phyloP scores from a whole-genome alignment of 1,140 invertebrate species.

The Euschistus heros region DNA sequence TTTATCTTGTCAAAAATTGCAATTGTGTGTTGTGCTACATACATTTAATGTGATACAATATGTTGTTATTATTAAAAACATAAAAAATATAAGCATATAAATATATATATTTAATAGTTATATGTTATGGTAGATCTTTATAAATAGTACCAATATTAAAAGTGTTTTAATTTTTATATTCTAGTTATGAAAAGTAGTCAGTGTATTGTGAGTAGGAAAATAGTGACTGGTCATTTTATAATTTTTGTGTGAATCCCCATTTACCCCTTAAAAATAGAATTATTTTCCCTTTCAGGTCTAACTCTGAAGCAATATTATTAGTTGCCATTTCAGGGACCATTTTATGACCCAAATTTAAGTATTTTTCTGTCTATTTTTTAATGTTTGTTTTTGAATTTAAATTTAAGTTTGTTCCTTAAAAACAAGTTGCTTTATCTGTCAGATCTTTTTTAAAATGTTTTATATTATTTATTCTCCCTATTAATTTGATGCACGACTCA shows the following conservation, averaged over 20 bases:
- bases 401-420: no score
- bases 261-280: not conserved
- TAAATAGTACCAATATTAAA: not conserved
- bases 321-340: constrained; percentile 6
- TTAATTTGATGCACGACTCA: no score
- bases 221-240: not conserved
- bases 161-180: constrained; percentile 1
- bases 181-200: no score
- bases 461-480: no score
- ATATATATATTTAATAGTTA: constrained; percentile 6
- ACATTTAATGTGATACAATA: constrained; percentile 5
- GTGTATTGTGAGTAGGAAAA: not conserved
- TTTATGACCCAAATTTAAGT: not conserved
- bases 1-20: not conserved
- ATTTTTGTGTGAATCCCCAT: not conserved
- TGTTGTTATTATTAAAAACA: constrained; percentile 5
- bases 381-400: no score
- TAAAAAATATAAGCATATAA: not conserved
- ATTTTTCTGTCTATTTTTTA: no score
- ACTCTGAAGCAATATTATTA: constrained; percentile 3
- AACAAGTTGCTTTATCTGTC: no score
- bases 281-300: not conserved
- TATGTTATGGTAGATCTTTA: not conserved
- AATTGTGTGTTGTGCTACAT: constrained; percentile 1
- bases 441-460: no score